Base-by-base conservation (phyloP, 2,888 invertebrate genomes). In the Gandaritis pyraliata region DNA sequence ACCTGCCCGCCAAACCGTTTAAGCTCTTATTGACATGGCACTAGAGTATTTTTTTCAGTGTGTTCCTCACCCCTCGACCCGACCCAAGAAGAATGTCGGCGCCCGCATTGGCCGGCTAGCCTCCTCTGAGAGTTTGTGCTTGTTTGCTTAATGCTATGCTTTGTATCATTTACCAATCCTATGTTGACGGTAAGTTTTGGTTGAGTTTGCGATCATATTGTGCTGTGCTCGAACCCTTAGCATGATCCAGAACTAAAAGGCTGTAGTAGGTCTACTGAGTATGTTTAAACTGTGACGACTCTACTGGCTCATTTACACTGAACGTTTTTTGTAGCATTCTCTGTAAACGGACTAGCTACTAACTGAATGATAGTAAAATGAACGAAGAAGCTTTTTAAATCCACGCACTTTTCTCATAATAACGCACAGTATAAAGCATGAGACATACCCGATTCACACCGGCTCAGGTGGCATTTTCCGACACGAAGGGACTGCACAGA, bases 11-110 rank as follows among this genome's bases (percentile, higher is more conserved):
- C 89, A 83, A 84, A 87, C 87, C 80, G 80, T 85, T 85, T 80
- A 82, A 76, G 90, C 87, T 89, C 88, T 85, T 88, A 88, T 88
- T 85, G 87, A 90, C 85, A 82, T 89, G 90, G 92, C 92, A 88
- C 88, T 92, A 92, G 92, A 92, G 88, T 90, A 87, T 91, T 88
- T 91, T 90, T 93, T 92, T 90, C 92, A 92, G 92, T 92, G 92
- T 90, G 83, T 82, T 86, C 90, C 90, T 87, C 90, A 93, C 93
- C 93, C 93, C 93, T 91, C 93, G 93, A 94, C 93, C 93, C 89
- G 93, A 93, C 90, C 87, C 86, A 81, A 81, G 87, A 87, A 87
- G 87, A 87, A 74, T 82, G 83, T 85, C 86, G 85, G 84, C 78
- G 90, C 59, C 56, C 64, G 59, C 59, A 84, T 77, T 85, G 82